Conservation (phyloP, 2,113 vertebrate genomes). For the Atlantisia rogersi region DNA sequence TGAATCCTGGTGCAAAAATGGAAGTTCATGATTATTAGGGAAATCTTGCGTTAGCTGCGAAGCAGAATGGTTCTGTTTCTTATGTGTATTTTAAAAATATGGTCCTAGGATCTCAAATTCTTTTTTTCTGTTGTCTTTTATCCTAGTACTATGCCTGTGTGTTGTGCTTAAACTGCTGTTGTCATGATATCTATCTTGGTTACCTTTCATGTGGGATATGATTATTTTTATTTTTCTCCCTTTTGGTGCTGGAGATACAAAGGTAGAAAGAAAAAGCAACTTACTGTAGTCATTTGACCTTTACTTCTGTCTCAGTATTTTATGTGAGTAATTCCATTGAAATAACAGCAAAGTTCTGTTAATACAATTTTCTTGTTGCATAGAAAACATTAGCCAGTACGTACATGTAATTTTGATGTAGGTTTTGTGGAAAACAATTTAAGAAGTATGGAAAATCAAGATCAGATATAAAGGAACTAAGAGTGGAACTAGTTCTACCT, state of each 20-base stretch:
- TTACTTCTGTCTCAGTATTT: neutral
- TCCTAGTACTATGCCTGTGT: rapidly evolving
- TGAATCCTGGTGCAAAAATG: neutral
- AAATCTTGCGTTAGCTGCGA: neutral
- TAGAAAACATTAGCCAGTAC: neutral
- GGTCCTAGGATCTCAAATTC: neutral
- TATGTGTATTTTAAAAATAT: neutral
- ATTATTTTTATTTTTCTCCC: neutral
- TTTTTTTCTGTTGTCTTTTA: neutral
- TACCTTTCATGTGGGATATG: neutral
- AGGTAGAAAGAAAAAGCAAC: neutral
- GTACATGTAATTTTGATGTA: neutral
- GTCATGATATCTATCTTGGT: neutral
- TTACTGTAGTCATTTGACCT: neutral
- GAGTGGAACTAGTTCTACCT: neutral
- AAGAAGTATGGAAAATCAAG: neutral
- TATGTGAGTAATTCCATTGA: neutral
- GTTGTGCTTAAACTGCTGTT: neutral
- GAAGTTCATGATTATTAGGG: neutral
- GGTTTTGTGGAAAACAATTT: neutral
- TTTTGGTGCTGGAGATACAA: neutral
- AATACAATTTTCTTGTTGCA: neutral
- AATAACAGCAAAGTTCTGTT: neutral
- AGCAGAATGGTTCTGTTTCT: neutral
- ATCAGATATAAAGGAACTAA: neutral